A percentile compares a stretch with the other conserved stretches of the same genome.
phyloP scores from a whole-genome alignment of 2,888 invertebrate species.

The Orthosia gracilis region DNA sequence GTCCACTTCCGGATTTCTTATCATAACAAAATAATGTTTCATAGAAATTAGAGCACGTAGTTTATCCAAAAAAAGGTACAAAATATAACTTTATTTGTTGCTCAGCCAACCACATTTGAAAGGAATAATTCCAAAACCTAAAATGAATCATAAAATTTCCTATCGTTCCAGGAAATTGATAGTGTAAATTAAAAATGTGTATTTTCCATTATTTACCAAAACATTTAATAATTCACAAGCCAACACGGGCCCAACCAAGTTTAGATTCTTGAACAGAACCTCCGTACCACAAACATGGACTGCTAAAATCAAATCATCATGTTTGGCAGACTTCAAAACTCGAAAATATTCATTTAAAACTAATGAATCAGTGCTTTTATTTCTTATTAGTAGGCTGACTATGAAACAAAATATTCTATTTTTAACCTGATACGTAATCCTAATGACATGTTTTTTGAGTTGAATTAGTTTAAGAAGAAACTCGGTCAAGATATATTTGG shows the following conservation, averaged over 20 bases:
- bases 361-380: slow-evolving; percentile 18
- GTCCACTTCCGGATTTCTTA: slow-evolving; percentile 46
- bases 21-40: background rate
- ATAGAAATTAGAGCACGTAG: slow-evolving; percentile 28
- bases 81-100: background rate
- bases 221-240: background rate
- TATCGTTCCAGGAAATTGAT: background rate
- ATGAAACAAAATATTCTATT: slow-evolving; percentile 11
- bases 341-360: background rate
- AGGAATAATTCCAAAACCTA: background rate
- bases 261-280: slow-evolving; percentile 12
- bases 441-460: slow-evolving; percentile 8
- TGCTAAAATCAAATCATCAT: slow-evolving; percentile 51
- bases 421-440: slow-evolving; percentile 7
- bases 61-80: background rate
- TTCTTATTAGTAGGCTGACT: slow-evolving; percentile 29
- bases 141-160: background rate
- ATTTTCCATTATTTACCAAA: slow-evolving; percentile 21
- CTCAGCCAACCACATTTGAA: background rate
- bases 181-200: background rate
- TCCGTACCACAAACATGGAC: slow-evolving; percentile 45
- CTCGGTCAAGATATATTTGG: slow-evolving; percentile 23
- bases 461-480: slow-evolving; percentile 19
- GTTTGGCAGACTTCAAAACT: slow-evolving; percentile 32
- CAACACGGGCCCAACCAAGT: slow-evolving; percentile 28